These are phyloP conservation scores for Drosophila azteca DNA, from an alignment of 1,140 invertebrate species.

Conservation along the genomic window DNA sequence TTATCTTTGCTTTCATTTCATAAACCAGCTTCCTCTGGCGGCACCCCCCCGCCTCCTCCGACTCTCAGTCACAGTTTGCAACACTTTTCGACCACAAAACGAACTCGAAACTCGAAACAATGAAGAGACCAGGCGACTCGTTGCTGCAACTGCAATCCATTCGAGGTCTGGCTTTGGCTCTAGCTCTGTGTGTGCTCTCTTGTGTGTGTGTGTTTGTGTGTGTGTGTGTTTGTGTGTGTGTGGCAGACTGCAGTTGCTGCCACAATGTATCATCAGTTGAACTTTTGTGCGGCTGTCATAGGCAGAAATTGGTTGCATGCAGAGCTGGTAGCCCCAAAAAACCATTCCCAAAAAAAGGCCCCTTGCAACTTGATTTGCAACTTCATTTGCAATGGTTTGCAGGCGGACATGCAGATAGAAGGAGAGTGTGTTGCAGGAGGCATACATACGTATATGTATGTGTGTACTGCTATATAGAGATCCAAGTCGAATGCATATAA, in stretches of 20 bases:
- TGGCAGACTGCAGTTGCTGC: constrained; percentile 70
- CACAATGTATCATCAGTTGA: constrained; percentile 80
- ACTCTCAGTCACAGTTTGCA: constrained; percentile 74
- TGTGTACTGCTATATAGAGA: constrained; percentile 1
- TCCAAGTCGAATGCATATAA: constrained; percentile 53
- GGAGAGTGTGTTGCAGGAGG: not conserved
- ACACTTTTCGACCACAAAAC: constrained; percentile 67
- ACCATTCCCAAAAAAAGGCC: constrained; percentile 41
- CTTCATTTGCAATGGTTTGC: constrained; percentile 58
- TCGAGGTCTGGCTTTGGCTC: constrained; percentile 24
- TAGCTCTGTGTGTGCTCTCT: constrained; percentile 4
- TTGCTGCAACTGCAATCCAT: constrained; percentile 74
- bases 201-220: constrained; percentile 18
- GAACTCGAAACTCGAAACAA: constrained; percentile 69
- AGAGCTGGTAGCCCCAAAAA: constrained; percentile 10
- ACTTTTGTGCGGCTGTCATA: constrained; percentile 79
- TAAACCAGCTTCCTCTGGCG: constrained; percentile 59
- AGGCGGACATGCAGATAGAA: not conserved
- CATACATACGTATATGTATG: not conserved
- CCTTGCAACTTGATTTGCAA: constrained; percentile 76
- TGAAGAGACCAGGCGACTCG: constrained; percentile 52
- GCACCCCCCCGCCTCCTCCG: constrained; percentile 4
- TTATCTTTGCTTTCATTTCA: constrained; percentile 82
- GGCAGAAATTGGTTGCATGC: constrained; percentile 77
- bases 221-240: constrained; percentile 29